Conservation (phyloP, 2,797 vertebrate species). For the Hypotaenidia philippensis region DNA sequence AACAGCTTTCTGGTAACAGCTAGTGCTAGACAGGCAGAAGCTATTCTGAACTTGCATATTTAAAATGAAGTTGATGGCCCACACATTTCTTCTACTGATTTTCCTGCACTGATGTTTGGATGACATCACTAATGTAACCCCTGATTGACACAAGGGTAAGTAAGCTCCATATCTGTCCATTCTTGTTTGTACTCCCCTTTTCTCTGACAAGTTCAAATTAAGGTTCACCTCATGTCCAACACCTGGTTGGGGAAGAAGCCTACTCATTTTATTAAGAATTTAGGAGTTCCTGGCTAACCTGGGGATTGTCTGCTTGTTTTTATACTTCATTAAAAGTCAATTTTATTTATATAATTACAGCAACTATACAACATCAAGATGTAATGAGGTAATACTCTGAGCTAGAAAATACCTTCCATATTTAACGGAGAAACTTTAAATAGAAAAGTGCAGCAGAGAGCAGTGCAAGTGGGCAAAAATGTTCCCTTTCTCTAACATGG, state of each 20-base stretch:
- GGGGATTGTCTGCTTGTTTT: neutral
- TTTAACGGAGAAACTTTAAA: neutral
- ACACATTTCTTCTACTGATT: neutral
- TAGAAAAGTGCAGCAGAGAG: neutral
- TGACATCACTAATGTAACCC: neutral
- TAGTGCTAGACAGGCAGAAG: neutral
- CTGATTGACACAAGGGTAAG: neutral
- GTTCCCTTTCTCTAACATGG: neutral
- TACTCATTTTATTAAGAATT: neutral
- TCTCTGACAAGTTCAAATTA: neutral
- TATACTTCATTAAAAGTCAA: neutral
- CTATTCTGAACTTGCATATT: neutral
- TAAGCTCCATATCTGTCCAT: neutral
- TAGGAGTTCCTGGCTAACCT: neutral
- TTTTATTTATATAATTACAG: slow-evolving; percentile 40
- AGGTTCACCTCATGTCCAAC: neutral
- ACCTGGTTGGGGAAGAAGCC: neutral
- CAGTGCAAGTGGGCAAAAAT: neutral
- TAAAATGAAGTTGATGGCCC: neutral
- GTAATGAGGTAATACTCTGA: neutral
- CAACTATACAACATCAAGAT: neutral
- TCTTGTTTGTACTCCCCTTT: neutral
- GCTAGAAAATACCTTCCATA: neutral
- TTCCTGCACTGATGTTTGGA: neutral
- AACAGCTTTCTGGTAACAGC: neutral